Percentiles rank a stretch among this genome's conserved stretches.
phyloP scores from a whole-genome alignment of 1,140 invertebrate genomes.

The Mya arenaria region DNA sequence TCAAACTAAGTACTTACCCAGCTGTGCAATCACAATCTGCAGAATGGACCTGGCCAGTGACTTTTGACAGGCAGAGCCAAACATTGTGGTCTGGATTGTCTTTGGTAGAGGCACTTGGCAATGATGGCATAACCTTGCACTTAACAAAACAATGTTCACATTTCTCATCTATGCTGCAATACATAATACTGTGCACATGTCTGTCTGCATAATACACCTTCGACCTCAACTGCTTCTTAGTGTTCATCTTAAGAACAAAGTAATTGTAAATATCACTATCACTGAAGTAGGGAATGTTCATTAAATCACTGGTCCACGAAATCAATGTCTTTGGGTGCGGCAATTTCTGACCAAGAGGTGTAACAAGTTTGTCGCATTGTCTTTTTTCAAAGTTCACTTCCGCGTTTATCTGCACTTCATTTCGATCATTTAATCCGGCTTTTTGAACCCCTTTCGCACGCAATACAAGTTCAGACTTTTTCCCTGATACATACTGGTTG shows the following conservation, averaged over 20 bases:
- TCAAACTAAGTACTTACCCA: conserved; percentile 15
- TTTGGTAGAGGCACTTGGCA: conserved; percentile 35
- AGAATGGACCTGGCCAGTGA: conserved; percentile 34
- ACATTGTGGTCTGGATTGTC: conserved; percentile 23
- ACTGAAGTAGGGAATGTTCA: conserved; percentile 25
- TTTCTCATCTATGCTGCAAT: not conserved
- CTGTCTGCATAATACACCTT: conserved; percentile 48
- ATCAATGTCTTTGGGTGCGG: conserved; percentile 15
- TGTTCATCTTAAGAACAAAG: conserved; percentile 45
- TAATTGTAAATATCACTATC: conserved; percentile 53
- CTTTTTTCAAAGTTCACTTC: conserved; percentile 23
- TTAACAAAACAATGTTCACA: conserved; percentile 34
- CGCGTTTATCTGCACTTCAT: not conserved
- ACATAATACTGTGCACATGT: conserved; percentile 35
- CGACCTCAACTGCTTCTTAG: conserved; percentile 20
- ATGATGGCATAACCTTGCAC: conserved; percentile 48
- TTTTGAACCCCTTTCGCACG: not conserved
- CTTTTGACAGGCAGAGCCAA: conserved; percentile 34
- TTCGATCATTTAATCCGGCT: not conserved
- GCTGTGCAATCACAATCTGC: conserved; percentile 47
- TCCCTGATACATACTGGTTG: conserved; percentile 1
- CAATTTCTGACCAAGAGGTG: conserved; percentile 41
- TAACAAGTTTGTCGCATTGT: conserved; percentile 13
- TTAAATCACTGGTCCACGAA: conserved; percentile 17
- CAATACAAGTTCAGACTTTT: conserved; percentile 9